Evolutionary conservation across 2,888 invertebrate genomes (phyloP), one percentile per base, ranked within the genome.

Genomic region (Trileptium ribeirensis): DNA sequence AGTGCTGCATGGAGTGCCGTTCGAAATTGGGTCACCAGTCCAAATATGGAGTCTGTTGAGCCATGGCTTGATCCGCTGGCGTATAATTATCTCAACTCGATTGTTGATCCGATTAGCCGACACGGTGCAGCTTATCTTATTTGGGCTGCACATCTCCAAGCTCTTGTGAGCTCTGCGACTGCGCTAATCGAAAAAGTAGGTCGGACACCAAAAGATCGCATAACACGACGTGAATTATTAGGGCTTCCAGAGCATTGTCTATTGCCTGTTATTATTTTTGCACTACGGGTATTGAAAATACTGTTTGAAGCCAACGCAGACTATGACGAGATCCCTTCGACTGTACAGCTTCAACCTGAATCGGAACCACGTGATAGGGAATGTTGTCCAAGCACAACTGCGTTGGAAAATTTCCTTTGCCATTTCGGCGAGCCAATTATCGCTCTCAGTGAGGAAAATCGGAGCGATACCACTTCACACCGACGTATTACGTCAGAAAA

Each of bases 131-230:
- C 29, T 15, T 75, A 37, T 39, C 2, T 75, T 29, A 33, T 75
- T 39, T 75, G 77, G 77, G 2, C 24, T 36, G 8, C 37, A n/a
- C 36, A 38, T 36, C 8, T 34, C 29, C 38, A 24, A 38, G 3
- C 77, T 38, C 39, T 75, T 2, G 36, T 75, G 36, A 3, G 15
- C 3, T n/a, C 24, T 2, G n/a, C 39, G 34, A 36, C n/a, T 8
- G n/a, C n/a, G 29, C 77, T 75, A 29, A n/a, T 75, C 8, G 77
- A 75, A n/a, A 75, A 75, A 38, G 77, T 75, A 3, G 77, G 77
- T 33, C 36, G 39, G 15, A 8, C 39, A 2, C 77, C 77, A n/a
- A 75, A 75, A 39, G 77, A 75, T 24, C 77, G 77, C 77, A n/a
- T 75, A n/a, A 38, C 38, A 24, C 77, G 77, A 75, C 34, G 39